Conservation (phyloP, 2,797 vertebrate genomes). For the Etheostoma nigrum region DNA sequence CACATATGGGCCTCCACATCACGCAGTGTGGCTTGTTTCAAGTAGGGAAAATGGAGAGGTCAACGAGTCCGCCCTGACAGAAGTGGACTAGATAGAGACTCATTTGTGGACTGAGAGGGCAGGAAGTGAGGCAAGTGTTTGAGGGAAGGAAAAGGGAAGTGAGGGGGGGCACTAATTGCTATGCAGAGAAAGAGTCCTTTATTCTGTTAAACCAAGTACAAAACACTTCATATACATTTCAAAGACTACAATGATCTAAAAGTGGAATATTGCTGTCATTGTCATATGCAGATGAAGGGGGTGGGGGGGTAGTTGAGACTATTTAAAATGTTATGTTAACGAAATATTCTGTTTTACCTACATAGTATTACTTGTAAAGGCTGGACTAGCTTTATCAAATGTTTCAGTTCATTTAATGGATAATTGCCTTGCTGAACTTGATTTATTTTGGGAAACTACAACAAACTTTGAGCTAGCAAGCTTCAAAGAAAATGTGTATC, state of each 20-base stretch:
- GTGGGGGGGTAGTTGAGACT: conserved; percentile 25
- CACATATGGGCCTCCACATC: conserved; percentile 20
- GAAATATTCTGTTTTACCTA: background rate
- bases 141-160: conserved; percentile 37
- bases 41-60: conserved; percentile 54
- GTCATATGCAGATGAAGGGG: conserved; percentile 22
- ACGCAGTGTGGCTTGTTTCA: conserved; percentile 54
- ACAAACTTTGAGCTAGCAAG: too few relatives aligned
- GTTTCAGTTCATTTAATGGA: background rate
- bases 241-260: conserved; percentile 55
- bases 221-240: conserved; percentile 63
- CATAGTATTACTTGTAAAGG: background rate
- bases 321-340: conserved; percentile 23
- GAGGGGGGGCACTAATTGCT: conserved; percentile 51
- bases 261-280: conserved; percentile 38
- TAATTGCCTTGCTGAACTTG: too few relatives aligned
- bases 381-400: conserved; percentile 3
- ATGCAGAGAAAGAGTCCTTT: conserved; percentile 70
- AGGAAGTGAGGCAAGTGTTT: conserved; percentile 46
- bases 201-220: conserved; percentile 56
- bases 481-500: too few relatives aligned
- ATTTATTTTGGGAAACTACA: too few relatives aligned
- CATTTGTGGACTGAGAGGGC: conserved; percentile 51
- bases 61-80: conserved; percentile 55
- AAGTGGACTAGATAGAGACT: conserved; percentile 54